Conservation (phyloP, 2,888 invertebrate species). For the Drosophila pseudotalamancana region DNA sequence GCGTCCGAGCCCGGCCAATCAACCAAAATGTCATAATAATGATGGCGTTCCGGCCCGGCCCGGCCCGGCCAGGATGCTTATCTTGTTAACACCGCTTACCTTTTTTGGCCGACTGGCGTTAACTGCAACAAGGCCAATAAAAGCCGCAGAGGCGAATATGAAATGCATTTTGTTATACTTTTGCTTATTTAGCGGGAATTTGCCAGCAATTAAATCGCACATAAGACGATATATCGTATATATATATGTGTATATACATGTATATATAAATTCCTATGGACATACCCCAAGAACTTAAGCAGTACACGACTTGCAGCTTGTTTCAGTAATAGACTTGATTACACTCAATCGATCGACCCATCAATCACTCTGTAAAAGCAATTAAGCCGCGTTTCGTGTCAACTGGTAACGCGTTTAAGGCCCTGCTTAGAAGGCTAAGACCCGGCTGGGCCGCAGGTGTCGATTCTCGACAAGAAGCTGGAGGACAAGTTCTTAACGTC, state of each 20-base stretch:
- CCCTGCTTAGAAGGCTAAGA: slow-evolving; percentile 48
- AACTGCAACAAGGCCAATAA: slow-evolving; percentile 20
- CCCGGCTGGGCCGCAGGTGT: slow-evolving; percentile 40
- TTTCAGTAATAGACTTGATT: slow-evolving; percentile 29
- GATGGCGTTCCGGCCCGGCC: slow-evolving; percentile 70
- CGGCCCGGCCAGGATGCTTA: slow-evolving; percentile 62
- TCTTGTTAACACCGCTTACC: slow-evolving; percentile 65
- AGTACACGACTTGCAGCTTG: slow-evolving; percentile 2
- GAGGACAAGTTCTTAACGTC: slow-evolving; percentile 53
- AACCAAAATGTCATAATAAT: slow-evolving; percentile 81
- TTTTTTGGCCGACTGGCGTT: slow-evolving; percentile 26
- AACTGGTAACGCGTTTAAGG: slow-evolving; percentile 57
- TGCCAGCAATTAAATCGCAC: neutral
- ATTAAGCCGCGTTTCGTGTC: slow-evolving; percentile 69
- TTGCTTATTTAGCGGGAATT: slow-evolving; percentile 52
- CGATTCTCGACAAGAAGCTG: slow-evolving; percentile 61
- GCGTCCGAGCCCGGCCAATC: slow-evolving; percentile 61
- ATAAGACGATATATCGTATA: too few relatives aligned
- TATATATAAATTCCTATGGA: too few relatives aligned
- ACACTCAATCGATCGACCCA: slow-evolving; percentile 26
- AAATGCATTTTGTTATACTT: slow-evolving; percentile 42
- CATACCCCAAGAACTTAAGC: neutral
- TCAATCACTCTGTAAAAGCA: slow-evolving; percentile 67
- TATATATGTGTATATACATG: neutral
- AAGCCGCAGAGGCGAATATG: slow-evolving; percentile 57